Base-by-base conservation (phyloP, 1,140 invertebrate species). In the Subanguina moxae region DNA sequence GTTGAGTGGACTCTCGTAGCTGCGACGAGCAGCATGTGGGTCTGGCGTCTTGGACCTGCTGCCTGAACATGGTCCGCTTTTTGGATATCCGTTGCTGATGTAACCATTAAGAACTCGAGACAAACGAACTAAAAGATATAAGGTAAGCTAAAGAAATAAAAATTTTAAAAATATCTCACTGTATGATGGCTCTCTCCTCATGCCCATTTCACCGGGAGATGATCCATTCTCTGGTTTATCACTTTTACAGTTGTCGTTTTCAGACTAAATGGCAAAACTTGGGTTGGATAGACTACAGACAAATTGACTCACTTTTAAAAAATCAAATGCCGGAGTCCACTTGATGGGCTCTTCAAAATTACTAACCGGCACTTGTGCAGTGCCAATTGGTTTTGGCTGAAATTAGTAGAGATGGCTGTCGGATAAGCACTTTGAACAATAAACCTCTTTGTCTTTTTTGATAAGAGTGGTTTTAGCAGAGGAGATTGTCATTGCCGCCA, bases 41-140 rank as follows among this genome's bases (percentile, higher is more conserved):
- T 61, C 58, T 3, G 58, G 58, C 28, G 58, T 61, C 28, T 61
- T 61, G 17, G 58, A 21, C 8, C 58, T 19, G 27, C 58, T 30
- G n/a, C n/a, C n/a, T 30, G 58, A 19, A 30, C 38, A 7, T 61
- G 28, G 23, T 19, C 48, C n/a, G 3, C n/a, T 8, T 21, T 25
- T 25, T 1, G 23, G n/a, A 25, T 25, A 25, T 1, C n/a, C 48
- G 17, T 52, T 52, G 48, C 23, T 52, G 48, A 52, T 52, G 28
- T 61, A 61, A 8, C 58, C 58, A n/a, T 43, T 61, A 19, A 61
- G 28, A 30, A 61, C 58, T 21, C 38, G 58, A 61, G 58, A 61
- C 28, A 61, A n/a, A 43, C 38, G 58, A 21, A 52, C 48, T 52
- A 52, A 52, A 52, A n/a, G n/a, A n/a, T n/a, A 25, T 52, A 7